Conservation (phyloP, 2,797 vertebrate species). For the Anas georgica region DNA sequence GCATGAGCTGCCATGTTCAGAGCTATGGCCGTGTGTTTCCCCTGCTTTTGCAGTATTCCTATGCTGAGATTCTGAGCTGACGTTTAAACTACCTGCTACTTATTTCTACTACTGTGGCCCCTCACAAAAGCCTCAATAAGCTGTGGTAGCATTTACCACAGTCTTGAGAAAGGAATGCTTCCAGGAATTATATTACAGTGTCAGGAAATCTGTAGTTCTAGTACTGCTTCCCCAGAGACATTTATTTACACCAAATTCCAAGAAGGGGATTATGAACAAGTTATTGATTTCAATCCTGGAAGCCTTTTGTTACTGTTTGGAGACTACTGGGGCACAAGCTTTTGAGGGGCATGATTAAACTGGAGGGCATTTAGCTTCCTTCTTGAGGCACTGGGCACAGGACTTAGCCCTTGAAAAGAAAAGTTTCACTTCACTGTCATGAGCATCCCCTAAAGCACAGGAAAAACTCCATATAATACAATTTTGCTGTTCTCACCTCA, state of each 20-base stretch:
- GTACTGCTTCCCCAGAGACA: slow-evolving; percentile 2
- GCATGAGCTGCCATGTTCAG: not conserved
- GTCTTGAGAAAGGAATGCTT: slow-evolving; percentile 51
- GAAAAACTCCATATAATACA: not conserved
- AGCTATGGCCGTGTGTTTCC: not conserved
- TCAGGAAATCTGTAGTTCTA: slow-evolving; percentile 49
- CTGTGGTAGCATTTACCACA: slow-evolving; percentile 13
- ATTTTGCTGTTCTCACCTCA: not conserved
- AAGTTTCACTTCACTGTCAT: not conserved
- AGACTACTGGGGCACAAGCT: not conserved
- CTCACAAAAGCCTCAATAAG: not conserved
- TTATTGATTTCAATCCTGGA: slow-evolving; percentile 54
- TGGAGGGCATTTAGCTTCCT: not conserved
- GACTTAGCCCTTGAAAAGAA: not conserved
- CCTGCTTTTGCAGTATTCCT: not conserved
- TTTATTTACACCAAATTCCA: slow-evolving; percentile 48
- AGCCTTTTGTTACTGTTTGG: slow-evolving; percentile 28
- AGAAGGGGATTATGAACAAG: slow-evolving; percentile 17
- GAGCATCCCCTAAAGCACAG: not conserved
- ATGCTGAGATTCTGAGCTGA: not conserved
- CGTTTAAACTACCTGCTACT: slow-evolving; percentile 26
- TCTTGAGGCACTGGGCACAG: not conserved
- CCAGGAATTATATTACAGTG: slow-evolving; percentile 48
- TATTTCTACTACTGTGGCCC: slow-evolving; percentile 1
- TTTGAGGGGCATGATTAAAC: not conserved